Evolutionary conservation across 2,113 vertebrate genomes (phyloP), one percentile per base, ranked within the genome.

Genomic region (Labrus mixtus): DNA sequence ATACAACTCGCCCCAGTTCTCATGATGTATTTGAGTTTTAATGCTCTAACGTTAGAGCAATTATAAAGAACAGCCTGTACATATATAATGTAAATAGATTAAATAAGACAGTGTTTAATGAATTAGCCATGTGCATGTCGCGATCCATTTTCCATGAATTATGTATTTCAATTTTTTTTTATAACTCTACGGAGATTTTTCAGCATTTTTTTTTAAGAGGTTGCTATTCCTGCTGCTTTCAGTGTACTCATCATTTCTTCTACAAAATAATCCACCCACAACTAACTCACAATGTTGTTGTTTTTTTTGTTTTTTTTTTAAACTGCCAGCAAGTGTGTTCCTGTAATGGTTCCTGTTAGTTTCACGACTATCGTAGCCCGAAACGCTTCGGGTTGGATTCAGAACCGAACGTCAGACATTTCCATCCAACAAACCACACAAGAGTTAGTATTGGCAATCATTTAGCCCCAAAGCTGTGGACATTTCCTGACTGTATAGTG

Each of bases 341-440:
- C 64, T 79, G 46, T 79, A 69, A 69, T 33, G 71, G 85, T 89
- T 78, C 86, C 72, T 79, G 83, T 77, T 85, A 82, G 91, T 94
- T 92, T 93, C 90, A 92, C 12, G 23, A 76, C 73, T 69, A 50
- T 72, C 76, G 69, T 36, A 8, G 72, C 80, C 79, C 48, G n/a
- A 43, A 1, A 56, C 29, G 6, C 64, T n/a, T n/a, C n/a, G 78
- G 78, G 68, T 60, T 71, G 25, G 67, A 87, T 90, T 90, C 50
- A 79, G 46, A 90, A 82, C 66, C 69, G 16, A 62, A 87, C 73
- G 94, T 95, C 92, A 83, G 87, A 95, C 95, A 95, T 95, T 95
- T 95, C 94, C 87, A 84, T 48, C 57, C 37, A 36, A 76, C 63
- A 89, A 83, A 85, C 73, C 84, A 88, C 62, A 58, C 54, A 63